phyloP scores from a whole-genome alignment of 2,888 invertebrate species.

The Rhimphoctona megacephalus region DNA sequence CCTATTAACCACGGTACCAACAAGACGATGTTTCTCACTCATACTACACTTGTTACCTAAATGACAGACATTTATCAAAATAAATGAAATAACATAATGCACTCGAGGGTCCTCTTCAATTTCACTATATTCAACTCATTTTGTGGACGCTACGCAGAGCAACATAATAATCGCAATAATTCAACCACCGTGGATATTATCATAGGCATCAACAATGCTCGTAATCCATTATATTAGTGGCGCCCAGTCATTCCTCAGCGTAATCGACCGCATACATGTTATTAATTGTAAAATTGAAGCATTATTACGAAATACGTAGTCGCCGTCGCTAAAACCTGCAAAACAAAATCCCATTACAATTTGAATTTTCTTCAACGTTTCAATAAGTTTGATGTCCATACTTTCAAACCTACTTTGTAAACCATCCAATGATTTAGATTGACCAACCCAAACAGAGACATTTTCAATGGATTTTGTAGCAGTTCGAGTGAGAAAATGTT shows the following conservation, averaged over 20 bases:
- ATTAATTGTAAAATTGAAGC: slow-evolving; percentile 47
- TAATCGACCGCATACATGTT: background rate
- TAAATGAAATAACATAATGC: background rate
- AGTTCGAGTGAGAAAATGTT: slow-evolving; percentile 37
- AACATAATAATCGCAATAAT: background rate
- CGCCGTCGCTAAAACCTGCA: slow-evolving; percentile 31
- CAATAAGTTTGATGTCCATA: background rate
- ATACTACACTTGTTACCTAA: slow-evolving; percentile 11
- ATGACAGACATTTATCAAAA: background rate
- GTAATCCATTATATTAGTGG: slow-evolving; percentile 28
- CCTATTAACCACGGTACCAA: background rate
- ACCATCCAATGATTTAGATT: slow-evolving; percentile 21
- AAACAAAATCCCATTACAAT: slow-evolving; percentile 9
- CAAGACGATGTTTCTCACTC: slow-evolving; percentile 16
- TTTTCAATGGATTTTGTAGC: slow-evolving; percentile 36
- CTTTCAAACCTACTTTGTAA: background rate
- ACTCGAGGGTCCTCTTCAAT: background rate
- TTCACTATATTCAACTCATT: background rate
- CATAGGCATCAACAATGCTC: background rate
- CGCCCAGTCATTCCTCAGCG: background rate
- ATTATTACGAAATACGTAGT: slow-evolving; percentile 47
- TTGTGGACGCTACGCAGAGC: background rate
- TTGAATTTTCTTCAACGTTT: background rate
- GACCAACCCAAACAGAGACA: slow-evolving; percentile 37
- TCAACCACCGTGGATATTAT: slow-evolving; percentile 1